Base-by-base conservation (phyloP, 1,140 invertebrate species). In the Tetragnatha versicolor region DNA sequence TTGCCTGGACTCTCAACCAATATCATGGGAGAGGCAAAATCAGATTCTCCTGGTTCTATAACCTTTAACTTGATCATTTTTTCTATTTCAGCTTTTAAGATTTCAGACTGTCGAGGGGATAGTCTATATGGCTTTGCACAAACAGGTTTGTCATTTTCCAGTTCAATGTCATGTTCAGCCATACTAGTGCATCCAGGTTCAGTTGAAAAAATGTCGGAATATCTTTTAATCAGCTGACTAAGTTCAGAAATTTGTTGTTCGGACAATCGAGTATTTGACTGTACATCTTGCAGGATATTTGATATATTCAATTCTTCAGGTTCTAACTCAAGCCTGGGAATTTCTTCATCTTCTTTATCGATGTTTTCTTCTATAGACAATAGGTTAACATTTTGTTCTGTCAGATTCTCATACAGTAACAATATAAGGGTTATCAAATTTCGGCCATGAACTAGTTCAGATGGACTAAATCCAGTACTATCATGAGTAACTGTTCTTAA, bases 201-300 rank as follows among this genome's bases (percentile, higher is more conserved):
- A 75, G 29, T 75, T 22, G 27, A 75, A 37, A 75, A 75, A 20
- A 39, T 37, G 12, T 72, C 27, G 14, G 6, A 7, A 5, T 25
- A 60, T n/a, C 31, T 2, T 31, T 14, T 42, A 1, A 58, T 25
- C 17, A 35, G 3, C 37, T 55, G 10, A 27, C 49, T 29, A 7
- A 68, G 27, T 49, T 29, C 17, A 12, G 5, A 20, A 27, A 4
- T 27, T 31, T 69, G 47, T 10, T 17, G 7, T 53, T 51, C 6
- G 20, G 22, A 33, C n/a, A 65, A 22, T 42, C 29, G 22, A 22
- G 61, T 27, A 25, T 65, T 42, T 42, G 25, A n/a, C 37, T 65
- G 17, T 3, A 20, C 42, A n/a, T 25, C 39, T n/a, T 25, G n/a
- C n/a, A 37, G 17, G 2, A n/a, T n/a, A n/a, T 29, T 47, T 1